Base-by-base conservation (phyloP, 92 coral and sea anemone species). In the Micromussa lordhowensis region DNA sequence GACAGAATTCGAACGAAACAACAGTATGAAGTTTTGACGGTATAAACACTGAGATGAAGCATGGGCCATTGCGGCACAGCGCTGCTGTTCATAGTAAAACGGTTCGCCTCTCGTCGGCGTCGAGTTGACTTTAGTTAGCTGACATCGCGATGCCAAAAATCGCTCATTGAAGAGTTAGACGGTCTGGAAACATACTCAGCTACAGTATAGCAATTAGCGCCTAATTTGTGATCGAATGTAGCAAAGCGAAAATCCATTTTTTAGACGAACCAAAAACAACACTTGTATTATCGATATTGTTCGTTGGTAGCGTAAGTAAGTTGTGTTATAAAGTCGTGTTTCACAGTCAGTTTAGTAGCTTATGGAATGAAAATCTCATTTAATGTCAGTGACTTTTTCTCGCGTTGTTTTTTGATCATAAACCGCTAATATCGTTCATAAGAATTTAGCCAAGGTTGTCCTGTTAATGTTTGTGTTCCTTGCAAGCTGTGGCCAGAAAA, bases 1-100 rank as follows among this genome's bases (percentile, higher is more conserved):
- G 85, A 21, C 49, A 83, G 28, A 90, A 86, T 58, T 36, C 96
- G 17, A 93, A 87, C 89, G 98, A 95, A 76, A 95, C 98, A 29
- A 92, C 95, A 1, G 98, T 95, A 38, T 95, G 81, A 89, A 51
- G 14, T 19, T 32, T 51, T 24, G n/a, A 8, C 19, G 18, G 69
- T 2, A 35, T 53, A 18, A 5, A 22, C 29, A 24, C 68, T 8
- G 29, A 24, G 29, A 11, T 58, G 1, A 3, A 61, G 24, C 68
- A 24, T 61, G 29, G 68, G 26, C 8, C 26, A 29, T 24, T 61
- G 51, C 51, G 28, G 75, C 75, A 3, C 10, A 34, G 19, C 11
- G 26, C 71, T 73, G 49, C 17, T 49, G 77, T 26, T 35, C 78
- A 13, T 15, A 49, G 77, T 5, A 14, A 80, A 24, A 22, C 12